Evolutionary conservation across 2,113 vertebrate genomes (phyloP).

Genomic region (Rhinolophus ferrumequinum): DNA sequence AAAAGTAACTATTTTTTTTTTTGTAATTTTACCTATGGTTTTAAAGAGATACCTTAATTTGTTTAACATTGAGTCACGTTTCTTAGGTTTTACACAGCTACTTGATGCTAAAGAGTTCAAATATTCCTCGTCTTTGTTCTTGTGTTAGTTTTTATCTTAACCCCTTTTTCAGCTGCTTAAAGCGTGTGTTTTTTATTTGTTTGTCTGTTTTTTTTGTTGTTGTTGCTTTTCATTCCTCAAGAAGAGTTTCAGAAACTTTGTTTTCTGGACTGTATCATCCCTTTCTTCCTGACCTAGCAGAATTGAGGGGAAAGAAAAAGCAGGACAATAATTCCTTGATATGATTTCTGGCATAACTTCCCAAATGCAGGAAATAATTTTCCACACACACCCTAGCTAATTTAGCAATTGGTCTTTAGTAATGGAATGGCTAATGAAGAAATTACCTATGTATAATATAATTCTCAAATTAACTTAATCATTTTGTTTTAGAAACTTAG

Average conservation of each 20-base stretch:
- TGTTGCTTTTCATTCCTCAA: not conserved
- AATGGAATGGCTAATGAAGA: not conserved
- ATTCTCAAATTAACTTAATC: constrained; percentile 33
- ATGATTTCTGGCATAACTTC: not conserved
- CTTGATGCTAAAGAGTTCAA: not conserved
- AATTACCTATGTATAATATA: not conserved
- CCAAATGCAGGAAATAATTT: constrained; percentile 25
- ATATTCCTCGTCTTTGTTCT: not conserved
- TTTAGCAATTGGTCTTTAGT: not conserved
- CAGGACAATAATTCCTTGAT: not conserved
- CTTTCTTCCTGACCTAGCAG: not conserved
- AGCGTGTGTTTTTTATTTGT: not conserved
- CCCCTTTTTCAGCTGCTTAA: constrained; percentile 40
- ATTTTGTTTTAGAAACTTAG: not conserved
- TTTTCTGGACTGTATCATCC: not conserved
- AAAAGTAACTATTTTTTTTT: not conserved
- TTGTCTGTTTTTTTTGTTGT: too few relatives aligned
- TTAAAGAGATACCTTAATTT: not conserved
- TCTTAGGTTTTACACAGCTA: not conserved
- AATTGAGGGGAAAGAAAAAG: rapidly evolving
- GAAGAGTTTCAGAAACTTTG: not conserved
- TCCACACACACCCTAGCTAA: not conserved
- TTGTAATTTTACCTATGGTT: not conserved
- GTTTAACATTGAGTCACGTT: not conserved
- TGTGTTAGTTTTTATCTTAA: constrained; percentile 17